phyloP scores from a whole-genome alignment of 2,888 invertebrate species.

The Coecobrya sp. region DNA sequence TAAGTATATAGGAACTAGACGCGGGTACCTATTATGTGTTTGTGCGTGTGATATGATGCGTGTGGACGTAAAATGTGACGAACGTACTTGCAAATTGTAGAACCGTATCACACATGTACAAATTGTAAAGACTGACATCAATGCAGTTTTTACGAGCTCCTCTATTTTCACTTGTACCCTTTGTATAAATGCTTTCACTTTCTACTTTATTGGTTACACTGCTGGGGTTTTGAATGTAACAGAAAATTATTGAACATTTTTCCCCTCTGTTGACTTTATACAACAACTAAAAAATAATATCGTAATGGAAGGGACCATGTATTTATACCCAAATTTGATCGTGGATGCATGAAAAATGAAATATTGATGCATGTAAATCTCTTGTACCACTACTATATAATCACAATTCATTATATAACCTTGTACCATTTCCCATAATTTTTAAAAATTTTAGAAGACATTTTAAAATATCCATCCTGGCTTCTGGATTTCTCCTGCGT shows the following conservation, averaged over 20 bases:
- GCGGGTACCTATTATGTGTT: not conserved
- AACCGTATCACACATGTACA: not conserved
- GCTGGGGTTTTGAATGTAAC: not conserved
- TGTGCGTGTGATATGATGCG: slow-evolving; percentile 50
- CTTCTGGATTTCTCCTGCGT: not conserved
- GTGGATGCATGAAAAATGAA: slow-evolving; percentile 6
- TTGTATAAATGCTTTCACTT: slow-evolving; percentile 9
- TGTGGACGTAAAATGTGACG: not conserved
- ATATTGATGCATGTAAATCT: not conserved
- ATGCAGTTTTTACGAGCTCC: slow-evolving; percentile 33
- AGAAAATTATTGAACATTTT: slow-evolving; percentile 17
- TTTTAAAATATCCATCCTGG: not conserved
- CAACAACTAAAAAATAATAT: slow-evolving; percentile 35
- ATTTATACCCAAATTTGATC: not conserved
- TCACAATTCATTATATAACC: not conserved
- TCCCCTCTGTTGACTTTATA: not conserved
- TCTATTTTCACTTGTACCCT: not conserved
- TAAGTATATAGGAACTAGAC: not conserved
- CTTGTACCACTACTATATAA: not conserved
- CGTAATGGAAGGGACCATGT: slow-evolving; percentile 8
- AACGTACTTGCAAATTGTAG: not conserved
- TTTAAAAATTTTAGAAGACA: not conserved
- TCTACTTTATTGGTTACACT: slow-evolving; percentile 10
- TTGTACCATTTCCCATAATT: not conserved
- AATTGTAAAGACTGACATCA: not conserved